Conservation (phyloP, 2,113 vertebrate species). For the Calcarius ornatus region DNA sequence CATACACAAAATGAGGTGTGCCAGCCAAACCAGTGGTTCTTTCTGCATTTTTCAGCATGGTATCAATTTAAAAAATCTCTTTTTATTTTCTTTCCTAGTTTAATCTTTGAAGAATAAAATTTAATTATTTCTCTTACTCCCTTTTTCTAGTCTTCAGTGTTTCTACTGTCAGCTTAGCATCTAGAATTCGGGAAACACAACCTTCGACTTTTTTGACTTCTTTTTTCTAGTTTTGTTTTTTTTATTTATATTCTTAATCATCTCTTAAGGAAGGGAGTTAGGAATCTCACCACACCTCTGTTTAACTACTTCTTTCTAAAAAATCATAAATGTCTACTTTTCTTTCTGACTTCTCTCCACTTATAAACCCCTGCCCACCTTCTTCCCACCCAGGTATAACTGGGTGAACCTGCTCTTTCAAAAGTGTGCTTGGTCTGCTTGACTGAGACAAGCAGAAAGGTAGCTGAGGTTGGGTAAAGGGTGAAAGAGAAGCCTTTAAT, state of each 20-base stretch:
- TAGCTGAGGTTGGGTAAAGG: background rate
- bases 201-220: background rate
- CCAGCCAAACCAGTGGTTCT: background rate
- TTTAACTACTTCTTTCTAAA: background rate
- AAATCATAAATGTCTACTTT: background rate
- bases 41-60: background rate
- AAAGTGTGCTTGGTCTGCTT: background rate
- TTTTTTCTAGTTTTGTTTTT: background rate
- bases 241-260: background rate
- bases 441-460: background rate
- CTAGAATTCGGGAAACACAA: background rate
- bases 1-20: background rate
- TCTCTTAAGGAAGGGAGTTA: background rate
- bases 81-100: background rate
- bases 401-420: background rate
- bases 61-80: background rate
- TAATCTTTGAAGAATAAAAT: background rate
- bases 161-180: background rate
- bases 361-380: background rate
- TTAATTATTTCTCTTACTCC: background rate
- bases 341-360: background rate
- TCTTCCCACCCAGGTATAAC: background rate
- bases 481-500: background rate
- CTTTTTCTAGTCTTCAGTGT: background rate
- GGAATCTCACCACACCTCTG: background rate